Evolutionary conservation across 1,140 invertebrate species (phyloP).

Genomic region (Bombus ignitus): DNA sequence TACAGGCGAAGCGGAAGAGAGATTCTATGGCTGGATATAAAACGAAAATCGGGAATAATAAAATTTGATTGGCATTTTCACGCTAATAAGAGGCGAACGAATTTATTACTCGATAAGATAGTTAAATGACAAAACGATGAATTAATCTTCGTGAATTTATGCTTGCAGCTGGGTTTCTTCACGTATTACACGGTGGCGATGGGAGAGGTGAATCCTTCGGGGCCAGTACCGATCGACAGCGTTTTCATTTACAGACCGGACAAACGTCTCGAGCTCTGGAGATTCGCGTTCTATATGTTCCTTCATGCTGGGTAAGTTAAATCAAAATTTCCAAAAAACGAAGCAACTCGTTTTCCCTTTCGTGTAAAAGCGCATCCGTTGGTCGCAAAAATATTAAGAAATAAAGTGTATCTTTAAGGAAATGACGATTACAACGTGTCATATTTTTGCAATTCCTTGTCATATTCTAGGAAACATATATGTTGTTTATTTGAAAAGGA

Average conservation of each 20-base stretch:
- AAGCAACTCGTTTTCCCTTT: background rate
- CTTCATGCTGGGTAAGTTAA: constrained; percentile 93
- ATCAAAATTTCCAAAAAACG: background rate
- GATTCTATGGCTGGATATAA: no score
- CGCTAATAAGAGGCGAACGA: no score
- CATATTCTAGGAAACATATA: background rate
- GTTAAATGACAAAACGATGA: background rate
- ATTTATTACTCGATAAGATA: no score
- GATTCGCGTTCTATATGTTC: constrained; percentile 97
- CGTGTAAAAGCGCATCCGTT: background rate
- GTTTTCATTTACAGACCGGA: constrained; percentile 97
- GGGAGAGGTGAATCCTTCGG: constrained; percentile 92
- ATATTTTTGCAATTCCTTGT: background rate
- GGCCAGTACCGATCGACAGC: constrained; percentile 95
- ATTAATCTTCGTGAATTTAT: background rate
- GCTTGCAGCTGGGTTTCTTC: constrained; percentile 94
- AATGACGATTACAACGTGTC: background rate
- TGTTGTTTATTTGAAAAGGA: no score
- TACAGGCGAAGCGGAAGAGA: no score
- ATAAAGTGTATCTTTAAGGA: background rate
- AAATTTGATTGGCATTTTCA: no score
- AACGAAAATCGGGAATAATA: no score
- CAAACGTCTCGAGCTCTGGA: constrained; percentile 94
- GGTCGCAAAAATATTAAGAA: background rate
- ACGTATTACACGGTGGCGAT: constrained; percentile 93